These are phyloP conservation scores for Oligia latruncula DNA, from an alignment of 2,888 invertebrate species.

Conservation along the genomic window DNA sequence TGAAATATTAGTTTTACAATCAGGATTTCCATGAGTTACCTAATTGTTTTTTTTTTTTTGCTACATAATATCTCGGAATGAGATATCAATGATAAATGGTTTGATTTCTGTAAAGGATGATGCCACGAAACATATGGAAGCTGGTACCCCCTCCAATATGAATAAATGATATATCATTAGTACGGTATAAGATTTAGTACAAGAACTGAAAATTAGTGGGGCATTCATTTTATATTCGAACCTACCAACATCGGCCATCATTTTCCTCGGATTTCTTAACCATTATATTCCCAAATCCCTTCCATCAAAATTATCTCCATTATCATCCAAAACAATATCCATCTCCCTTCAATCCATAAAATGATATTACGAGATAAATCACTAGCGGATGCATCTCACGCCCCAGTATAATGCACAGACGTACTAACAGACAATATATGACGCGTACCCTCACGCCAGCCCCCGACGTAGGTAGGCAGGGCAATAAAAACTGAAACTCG, in stretches of 20 bases:
- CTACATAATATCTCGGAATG: too few species aligned
- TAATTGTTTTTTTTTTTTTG: too few species aligned
- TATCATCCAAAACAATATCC: conserved; percentile 43
- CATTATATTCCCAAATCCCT: not conserved
- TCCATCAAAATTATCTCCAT: conserved; percentile 31
- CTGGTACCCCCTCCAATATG: too few species aligned
- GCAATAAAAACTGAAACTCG: conserved; percentile 83
- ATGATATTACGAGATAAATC: conserved; percentile 61
- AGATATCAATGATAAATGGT: too few species aligned
- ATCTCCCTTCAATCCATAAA: conserved; percentile 53
- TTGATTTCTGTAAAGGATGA: too few species aligned
- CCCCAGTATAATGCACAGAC: conserved; percentile 59
- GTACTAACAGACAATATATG: conserved; percentile 60
- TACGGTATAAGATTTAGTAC: too few species aligned
- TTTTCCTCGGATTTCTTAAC: not conserved
- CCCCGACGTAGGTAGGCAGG: conserved; percentile 73
- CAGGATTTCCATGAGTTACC: too few species aligned
- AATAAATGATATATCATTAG: too few species aligned
- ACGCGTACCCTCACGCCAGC: conserved; percentile 54
- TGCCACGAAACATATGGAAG: too few species aligned
- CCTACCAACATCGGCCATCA: not conserved
- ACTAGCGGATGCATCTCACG: conserved; percentile 62
- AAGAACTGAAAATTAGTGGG: not conserved
- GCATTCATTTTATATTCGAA: not conserved
- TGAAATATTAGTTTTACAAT: too few species aligned